These are phyloP conservation scores for Hyalella azteca DNA, from an alignment of 2,888 invertebrate species.

Conservation along the genomic window DNA sequence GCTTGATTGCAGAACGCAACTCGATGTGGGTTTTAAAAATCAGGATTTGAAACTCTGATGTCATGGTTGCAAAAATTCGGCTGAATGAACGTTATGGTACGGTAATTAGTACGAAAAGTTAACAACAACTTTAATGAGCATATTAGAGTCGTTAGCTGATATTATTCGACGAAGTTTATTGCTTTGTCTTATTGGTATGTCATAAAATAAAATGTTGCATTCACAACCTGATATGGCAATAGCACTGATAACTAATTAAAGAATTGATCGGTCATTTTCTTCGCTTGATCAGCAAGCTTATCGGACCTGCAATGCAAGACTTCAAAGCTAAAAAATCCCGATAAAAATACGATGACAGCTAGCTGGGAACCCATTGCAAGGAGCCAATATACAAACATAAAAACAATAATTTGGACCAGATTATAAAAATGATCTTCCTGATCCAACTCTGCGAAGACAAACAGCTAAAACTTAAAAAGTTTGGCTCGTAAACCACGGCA, in stretches of 20 bases:
- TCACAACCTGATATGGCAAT: background rate
- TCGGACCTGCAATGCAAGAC: background rate
- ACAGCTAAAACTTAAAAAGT: background rate
- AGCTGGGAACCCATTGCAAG: background rate
- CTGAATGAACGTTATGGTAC: background rate
- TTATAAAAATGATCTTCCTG: conserved; percentile 8
- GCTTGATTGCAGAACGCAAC: too few species aligned
- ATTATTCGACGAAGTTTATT: background rate
- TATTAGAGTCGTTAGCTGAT: too few species aligned
- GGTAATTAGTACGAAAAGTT: background rate
- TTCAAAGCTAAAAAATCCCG: background rate
- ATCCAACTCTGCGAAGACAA: background rate
- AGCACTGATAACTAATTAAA: background rate
- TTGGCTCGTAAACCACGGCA: too few species aligned
- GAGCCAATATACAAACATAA: background rate
- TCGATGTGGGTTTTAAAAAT: too few species aligned
- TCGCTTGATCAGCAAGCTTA: background rate
- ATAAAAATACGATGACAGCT: too few species aligned
- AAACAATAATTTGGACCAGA: background rate
- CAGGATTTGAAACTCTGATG: too few species aligned
- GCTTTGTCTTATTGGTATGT: background rate
- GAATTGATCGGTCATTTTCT: background rate
- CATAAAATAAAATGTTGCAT: background rate
- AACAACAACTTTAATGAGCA: too few species aligned
- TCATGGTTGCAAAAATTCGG: background rate